phyloP scores from a whole-genome alignment of 2,113 vertebrate genomes.

The Orycteropus afer region DNA sequence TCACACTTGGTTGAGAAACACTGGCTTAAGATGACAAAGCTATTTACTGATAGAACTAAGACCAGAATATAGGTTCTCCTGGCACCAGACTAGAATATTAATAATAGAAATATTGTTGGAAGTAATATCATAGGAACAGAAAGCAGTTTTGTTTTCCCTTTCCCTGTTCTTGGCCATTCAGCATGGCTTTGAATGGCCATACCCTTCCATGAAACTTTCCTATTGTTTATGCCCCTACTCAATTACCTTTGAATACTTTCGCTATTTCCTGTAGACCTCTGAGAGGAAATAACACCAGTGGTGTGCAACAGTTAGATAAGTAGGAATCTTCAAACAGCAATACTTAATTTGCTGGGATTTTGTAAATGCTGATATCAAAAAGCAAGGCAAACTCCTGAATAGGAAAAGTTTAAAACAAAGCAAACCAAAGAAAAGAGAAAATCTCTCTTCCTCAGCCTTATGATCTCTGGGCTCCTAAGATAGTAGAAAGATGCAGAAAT shows the following conservation, averaged over 20 bases:
- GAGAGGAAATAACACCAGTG: background rate
- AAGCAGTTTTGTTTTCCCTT: background rate
- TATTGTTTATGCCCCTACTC: too few relatives aligned
- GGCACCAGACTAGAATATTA: too few relatives aligned
- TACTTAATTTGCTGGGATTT: too few relatives aligned
- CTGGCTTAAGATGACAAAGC: background rate
- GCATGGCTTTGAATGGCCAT: rapidly evolving
- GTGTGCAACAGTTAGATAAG: background rate
- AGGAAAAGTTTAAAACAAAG: background rate
- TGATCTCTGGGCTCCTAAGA: background rate
- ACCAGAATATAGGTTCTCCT: background rate
- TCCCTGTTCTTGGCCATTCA: background rate
- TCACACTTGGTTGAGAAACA: background rate
- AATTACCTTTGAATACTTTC: rapidly evolving
- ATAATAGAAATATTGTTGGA: background rate
- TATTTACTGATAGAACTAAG: background rate
- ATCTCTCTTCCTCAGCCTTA: background rate
- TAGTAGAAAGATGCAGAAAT: background rate
- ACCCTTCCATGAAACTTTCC: background rate
- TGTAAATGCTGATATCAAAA: background rate
- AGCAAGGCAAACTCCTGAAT: background rate
- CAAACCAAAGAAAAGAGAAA: background rate
- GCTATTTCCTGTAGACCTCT: background rate
- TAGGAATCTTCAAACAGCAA: background rate
- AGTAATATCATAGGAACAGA: background rate